Evolutionary conservation across 2,888 invertebrate species (phyloP).

Genomic region (Agrochola lota): DNA sequence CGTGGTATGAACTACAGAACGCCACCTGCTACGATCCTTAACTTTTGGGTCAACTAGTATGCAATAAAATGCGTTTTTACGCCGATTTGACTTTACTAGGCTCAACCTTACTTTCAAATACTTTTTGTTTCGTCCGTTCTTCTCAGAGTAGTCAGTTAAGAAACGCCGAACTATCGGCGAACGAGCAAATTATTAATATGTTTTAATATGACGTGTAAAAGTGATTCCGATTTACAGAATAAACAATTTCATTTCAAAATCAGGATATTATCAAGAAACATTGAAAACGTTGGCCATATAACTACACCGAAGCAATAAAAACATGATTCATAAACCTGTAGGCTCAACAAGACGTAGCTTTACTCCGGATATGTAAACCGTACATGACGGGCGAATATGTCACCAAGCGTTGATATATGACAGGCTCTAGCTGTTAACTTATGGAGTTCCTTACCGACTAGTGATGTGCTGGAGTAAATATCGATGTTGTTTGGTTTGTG

Average conservation of each 20-base stretch:
- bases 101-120: background rate
- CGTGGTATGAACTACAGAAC: background rate
- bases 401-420: slow-evolving; percentile 86
- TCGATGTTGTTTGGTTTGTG: slow-evolving; percentile 26
- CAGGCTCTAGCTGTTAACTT: slow-evolving; percentile 87
- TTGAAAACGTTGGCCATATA: background rate
- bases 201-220: no score
- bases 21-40: background rate
- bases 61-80: background rate
- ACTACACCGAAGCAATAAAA: slow-evolving; percentile 22
- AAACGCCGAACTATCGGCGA: no score
- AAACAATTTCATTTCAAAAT: no score
- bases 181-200: no score
- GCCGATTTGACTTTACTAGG: background rate
- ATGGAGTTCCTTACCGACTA: slow-evolving; percentile 83
- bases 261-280: background rate
- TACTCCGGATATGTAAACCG: slow-evolving; percentile 78
- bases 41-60: no score
- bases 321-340: slow-evolving; percentile 43
- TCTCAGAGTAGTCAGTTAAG: no score
- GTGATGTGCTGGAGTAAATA: slow-evolving; percentile 67
- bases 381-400: slow-evolving; percentile 85
- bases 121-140: background rate
- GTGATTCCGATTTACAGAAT: no score
- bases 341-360: slow-evolving; percentile 48